Base-by-base conservation (phyloP, 2,797 vertebrate genomes). In the Cyprinella venusta region DNA sequence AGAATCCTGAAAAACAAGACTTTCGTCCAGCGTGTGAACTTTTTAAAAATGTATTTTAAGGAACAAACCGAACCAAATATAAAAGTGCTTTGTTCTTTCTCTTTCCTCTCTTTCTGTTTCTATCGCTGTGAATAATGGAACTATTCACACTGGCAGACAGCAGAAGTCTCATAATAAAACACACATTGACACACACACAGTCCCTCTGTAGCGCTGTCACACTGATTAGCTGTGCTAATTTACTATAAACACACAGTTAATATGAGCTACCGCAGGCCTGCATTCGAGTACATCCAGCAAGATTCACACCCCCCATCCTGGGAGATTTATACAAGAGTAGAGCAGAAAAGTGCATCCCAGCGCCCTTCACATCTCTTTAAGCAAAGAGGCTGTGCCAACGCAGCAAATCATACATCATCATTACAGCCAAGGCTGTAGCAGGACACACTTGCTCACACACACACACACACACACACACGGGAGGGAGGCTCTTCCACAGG, bases 341-440 rank as follows among this genome's bases (percentile, higher is more conserved):
- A 80, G 78, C 77, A 79, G 72, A 83, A 30, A 61, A 88, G 79
- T 74, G 75, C 75, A 85, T 82, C 81, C 54, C 81, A 82, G 72
- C n/a, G 83, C 85, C 86, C 86, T 89, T 88, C 88, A 89, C 88
- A 85, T 84, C 72, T 84, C 79, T 81, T 82, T 87, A 85, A 88
- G 82, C 85, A 56, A 82, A 80, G 79, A 76, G 48, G 80, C 76
- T 56, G 42, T 86, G 59, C 56, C 78, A 78, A 59, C 80, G 61
- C 84, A 72, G 80, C 84, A 85, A 76, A 85, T 77, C 59, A 56
- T 88, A 84, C 15, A 84, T 89, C 86, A 86, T 89, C 81, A 88
- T 89, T 88, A 87, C 50, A 87, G 75, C 59, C 59, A 45, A 79
- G 64, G 81, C 61, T 81, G 54, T 26, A 76, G n/a, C 54, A 67